Conservation (phyloP, 2,113 vertebrate species). For the Gambusia holbrooki region DNA sequence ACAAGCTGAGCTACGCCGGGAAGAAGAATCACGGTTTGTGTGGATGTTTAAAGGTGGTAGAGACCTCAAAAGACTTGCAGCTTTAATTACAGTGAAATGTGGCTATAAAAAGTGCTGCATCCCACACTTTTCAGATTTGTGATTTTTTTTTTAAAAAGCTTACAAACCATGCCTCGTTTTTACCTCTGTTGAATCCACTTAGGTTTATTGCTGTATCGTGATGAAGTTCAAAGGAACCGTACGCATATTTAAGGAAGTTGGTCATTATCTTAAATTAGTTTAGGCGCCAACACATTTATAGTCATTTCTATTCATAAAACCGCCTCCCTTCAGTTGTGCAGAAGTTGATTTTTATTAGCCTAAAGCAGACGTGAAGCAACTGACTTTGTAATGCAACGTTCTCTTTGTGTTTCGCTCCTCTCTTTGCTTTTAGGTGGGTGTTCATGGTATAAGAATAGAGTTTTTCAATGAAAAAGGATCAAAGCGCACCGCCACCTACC, state of each 20-base stretch:
- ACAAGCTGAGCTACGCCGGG: no score
- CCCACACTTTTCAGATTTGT: no score
- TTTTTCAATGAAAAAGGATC: conserved; percentile 99
- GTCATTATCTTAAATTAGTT: no score
- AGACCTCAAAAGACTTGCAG: no score
- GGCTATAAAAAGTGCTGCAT: no score
- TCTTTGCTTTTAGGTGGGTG: conserved; percentile 89
- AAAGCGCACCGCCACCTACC: conserved; percentile 99
- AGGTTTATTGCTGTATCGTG: neutral
- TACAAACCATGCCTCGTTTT: neutral
- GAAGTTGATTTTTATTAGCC: neutral
- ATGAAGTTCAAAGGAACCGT: neutral
- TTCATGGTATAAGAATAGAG: conserved; percentile 99
- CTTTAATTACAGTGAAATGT: no score
- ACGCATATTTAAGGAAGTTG: neutral
- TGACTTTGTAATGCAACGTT: neutral
- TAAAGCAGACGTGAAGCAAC: neutral
- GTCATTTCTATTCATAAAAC: neutral
- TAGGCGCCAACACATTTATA: neutral
- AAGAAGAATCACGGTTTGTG: no score
- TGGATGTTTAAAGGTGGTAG: no score
- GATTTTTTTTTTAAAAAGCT: no score
- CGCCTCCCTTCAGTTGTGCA: neutral
- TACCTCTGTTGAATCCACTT: neutral
- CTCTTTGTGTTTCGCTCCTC: conserved; percentile 2